Evolutionary conservation across 1,140 invertebrate species (phyloP).

Genomic region (Streblospio benedicti): DNA sequence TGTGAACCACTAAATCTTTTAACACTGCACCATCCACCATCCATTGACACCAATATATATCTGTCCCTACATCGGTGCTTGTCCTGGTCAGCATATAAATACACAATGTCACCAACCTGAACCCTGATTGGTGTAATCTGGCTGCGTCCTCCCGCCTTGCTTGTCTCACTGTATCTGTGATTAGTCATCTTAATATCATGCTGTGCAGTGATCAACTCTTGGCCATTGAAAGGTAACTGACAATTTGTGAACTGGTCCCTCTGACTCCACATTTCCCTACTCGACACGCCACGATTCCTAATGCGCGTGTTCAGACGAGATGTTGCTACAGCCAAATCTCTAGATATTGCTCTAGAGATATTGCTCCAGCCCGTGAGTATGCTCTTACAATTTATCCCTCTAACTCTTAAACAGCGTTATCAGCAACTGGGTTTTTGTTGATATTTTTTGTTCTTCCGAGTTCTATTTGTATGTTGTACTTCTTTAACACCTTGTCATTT

Average conservation of each 20-base stretch:
- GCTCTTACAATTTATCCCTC: background rate
- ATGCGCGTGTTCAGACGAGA: background rate
- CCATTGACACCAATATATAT: background rate
- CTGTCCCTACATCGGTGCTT: background rate
- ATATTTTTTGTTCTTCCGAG: conserved; percentile 19
- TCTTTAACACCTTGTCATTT: conserved; percentile 13
- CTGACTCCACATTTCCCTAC: background rate
- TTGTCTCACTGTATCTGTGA: background rate
- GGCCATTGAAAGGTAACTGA: background rate
- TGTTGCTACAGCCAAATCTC: background rate
- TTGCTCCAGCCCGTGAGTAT: background rate
- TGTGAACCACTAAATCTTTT: no score
- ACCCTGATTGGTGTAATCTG: no score
- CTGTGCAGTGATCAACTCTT: background rate
- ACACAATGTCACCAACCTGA: background rate
- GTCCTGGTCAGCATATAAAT: background rate
- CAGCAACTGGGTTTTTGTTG: conserved; percentile 24
- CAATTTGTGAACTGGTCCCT: no score
- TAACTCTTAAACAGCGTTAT: conserved; percentile 11
- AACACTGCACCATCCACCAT: background rate
- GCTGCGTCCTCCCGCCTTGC: background rate
- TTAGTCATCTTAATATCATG: background rate
- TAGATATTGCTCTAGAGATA: no score
- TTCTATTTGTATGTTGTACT: no score
- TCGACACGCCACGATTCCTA: background rate